Conservation (phyloP, 1,140 invertebrate genomes). For the Nephila pilipes region DNA sequence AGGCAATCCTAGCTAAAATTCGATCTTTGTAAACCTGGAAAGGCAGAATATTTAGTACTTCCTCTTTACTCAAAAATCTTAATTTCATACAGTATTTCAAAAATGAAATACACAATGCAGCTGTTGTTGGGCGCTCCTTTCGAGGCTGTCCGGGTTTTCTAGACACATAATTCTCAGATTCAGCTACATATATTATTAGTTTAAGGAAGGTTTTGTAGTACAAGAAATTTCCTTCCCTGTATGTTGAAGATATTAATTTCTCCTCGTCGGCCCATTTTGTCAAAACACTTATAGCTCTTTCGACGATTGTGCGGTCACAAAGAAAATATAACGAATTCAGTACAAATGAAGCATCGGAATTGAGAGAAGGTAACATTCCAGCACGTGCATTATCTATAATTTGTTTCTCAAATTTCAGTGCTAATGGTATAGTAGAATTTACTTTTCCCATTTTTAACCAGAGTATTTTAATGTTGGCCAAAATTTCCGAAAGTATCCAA, state of each 20-base stretch:
- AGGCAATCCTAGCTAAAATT: constrained; percentile 11
- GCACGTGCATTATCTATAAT: neutral
- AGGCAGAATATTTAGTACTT: neutral
- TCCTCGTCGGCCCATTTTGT: constrained; percentile 54
- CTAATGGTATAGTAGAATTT: neutral
- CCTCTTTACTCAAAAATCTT: constrained; percentile 32
- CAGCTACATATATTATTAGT: constrained; percentile 42
- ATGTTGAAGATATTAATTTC: neutral
- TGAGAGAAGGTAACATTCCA: neutral
- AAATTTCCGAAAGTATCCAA: constrained; percentile 46
- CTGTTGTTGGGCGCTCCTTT: neutral
- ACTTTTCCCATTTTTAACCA: neutral
- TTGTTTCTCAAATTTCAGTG: neutral
- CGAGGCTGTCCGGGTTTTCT: neutral
- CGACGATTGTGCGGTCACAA: neutral
- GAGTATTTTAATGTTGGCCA: constrained; percentile 9
- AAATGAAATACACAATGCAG: constrained; percentile 48
- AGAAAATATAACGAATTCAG: neutral
- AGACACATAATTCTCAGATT: constrained; percentile 32
- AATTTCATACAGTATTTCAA: constrained; percentile 64
- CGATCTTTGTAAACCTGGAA: constrained; percentile 51
- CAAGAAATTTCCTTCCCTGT: neutral
- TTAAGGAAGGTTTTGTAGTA: constrained; percentile 29
- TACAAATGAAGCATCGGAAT: neutral
- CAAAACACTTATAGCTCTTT: constrained; percentile 53